Evolutionary conservation across 2,888 invertebrate species (phyloP).

Genomic region (Tuta absoluta): DNA sequence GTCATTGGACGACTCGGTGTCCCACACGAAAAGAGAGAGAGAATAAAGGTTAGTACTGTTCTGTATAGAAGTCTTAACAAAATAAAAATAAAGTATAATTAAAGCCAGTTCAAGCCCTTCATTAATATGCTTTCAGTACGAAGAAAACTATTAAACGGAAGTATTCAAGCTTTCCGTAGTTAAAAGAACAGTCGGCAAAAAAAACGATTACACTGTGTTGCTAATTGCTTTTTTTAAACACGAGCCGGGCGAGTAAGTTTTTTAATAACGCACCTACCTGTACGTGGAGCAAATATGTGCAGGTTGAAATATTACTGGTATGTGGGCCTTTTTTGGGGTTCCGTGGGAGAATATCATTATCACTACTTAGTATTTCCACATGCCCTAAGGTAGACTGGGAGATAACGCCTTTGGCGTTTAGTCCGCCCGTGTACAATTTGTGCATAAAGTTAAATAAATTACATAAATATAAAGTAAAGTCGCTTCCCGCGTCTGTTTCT

Average conservation of each 20-base stretch:
- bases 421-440: too few relatives aligned
- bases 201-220: neutral
- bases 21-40: too few relatives aligned
- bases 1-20: too few relatives aligned
- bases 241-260: slow-evolving; percentile 27
- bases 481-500: too few relatives aligned
- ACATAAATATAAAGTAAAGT: too few relatives aligned
- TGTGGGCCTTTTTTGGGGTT: slow-evolving; percentile 1
- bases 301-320: slow-evolving; percentile 2
- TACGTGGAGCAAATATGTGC: neutral
- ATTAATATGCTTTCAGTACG: slow-evolving; percentile 8
- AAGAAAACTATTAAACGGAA: slow-evolving; percentile 15
- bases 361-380: neutral
- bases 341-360: neutral
- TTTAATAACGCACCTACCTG: slow-evolving; percentile 30
- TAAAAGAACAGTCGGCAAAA: slow-evolving; percentile 10
- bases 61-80: too few relatives aligned
- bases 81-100: too few relatives aligned
- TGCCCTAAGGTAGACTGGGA: too few relatives aligned
- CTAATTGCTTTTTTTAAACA: slow-evolving; percentile 22
- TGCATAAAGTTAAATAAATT: too few relatives aligned
- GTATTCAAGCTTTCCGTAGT: neutral
- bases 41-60: too few relatives aligned
- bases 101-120: too few relatives aligned
- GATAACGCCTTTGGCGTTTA: too few relatives aligned